Percentiles rank a stretch among this genome's conserved stretches.
Evolutionary conservation across 2,888 invertebrate genomes (phyloP).

Genomic region (Steinernema scapterisci): DNA sequence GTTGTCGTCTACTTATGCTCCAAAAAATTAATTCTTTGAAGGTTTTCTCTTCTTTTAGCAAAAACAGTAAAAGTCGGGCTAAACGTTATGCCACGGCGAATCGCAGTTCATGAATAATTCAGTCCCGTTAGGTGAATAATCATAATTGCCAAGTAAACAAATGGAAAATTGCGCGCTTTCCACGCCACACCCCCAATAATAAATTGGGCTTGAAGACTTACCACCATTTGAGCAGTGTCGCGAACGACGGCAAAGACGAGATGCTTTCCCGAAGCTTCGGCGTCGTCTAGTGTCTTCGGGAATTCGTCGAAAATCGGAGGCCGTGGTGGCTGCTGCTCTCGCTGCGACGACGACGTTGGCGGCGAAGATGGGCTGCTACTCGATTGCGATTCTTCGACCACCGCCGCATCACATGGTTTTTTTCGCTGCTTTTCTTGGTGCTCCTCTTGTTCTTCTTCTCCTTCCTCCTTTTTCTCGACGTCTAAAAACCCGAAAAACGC

Average conservation of each 20-base stretch:
- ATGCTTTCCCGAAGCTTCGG: slow-evolving; percentile 8
- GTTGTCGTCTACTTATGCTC: not conserved
- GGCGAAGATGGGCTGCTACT: slow-evolving; percentile 12
- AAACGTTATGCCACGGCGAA: not conserved
- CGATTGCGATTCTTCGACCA: slow-evolving; percentile 21
- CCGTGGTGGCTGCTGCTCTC: not conserved
- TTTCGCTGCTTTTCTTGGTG: slow-evolving; percentile 4
- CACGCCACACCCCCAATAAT: not conserved
- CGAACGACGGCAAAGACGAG: slow-evolving; percentile 47
- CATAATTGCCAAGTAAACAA: slow-evolving; percentile 4
- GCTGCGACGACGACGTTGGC: not conserved
- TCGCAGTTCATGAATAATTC: not conserved
- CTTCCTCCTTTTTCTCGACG: not conserved
- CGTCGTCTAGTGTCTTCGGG: slow-evolving; percentile 17
- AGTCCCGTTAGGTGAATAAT: not conserved
- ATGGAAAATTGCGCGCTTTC: slow-evolving; percentile 16
- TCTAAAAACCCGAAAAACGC: slow-evolving; percentile 4
- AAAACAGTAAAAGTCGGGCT: not conserved
- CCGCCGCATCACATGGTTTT: slow-evolving; percentile 32
- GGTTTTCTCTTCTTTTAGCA: no score
- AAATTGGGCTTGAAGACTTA: slow-evolving; percentile 40
- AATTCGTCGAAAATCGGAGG: slow-evolving; percentile 10
- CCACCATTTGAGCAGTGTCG: slow-evolving; percentile 55
- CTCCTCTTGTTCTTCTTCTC: not conserved
- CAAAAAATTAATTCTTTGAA: not conserved